phyloP scores from a whole-genome alignment of 2,113 vertebrate species.

The Chaenocephalus aceratus region DNA sequence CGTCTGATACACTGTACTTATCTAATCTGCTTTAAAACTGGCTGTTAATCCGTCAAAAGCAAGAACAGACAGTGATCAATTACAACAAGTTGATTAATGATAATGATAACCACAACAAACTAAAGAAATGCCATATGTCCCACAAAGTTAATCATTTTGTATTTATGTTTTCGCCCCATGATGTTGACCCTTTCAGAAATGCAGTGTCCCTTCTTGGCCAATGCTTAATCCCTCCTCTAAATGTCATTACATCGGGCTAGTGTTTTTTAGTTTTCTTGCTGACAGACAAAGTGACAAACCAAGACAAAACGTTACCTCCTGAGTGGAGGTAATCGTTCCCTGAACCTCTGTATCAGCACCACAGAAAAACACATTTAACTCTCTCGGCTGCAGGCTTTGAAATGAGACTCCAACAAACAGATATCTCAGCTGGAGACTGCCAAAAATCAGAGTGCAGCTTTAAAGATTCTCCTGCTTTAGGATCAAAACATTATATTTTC shows the following conservation, averaged over 20 bases:
- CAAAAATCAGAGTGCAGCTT: conserved; percentile 15
- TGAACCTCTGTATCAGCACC: neutral
- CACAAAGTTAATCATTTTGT: too few species aligned
- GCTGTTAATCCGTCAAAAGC: neutral
- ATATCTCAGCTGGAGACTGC: neutral
- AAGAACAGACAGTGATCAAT: neutral
- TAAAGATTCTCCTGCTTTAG: conserved; percentile 4
- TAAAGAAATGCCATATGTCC: too few species aligned
- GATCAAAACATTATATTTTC: neutral
- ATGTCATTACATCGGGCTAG: too few species aligned
- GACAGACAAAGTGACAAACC: too few species aligned
- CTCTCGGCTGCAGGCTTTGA: neutral
- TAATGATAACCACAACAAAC: neutral
- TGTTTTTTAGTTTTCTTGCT: too few species aligned
- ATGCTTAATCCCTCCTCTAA: too few species aligned
- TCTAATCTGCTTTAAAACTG: neutral
- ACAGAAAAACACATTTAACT: neutral
- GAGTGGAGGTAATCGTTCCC: neutral
- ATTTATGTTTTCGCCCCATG: too few species aligned
- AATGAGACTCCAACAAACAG: neutral
- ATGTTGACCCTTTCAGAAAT: too few species aligned
- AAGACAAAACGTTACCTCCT: too few species aligned
- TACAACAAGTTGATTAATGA: neutral
- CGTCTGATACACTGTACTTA: neutral
- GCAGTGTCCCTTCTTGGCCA: too few species aligned